A percentile compares a stretch with the other conserved stretches of the same genome.
phyloP scores from a whole-genome alignment of 2,797 vertebrate genomes.

The Esox masquinongy region DNA sequence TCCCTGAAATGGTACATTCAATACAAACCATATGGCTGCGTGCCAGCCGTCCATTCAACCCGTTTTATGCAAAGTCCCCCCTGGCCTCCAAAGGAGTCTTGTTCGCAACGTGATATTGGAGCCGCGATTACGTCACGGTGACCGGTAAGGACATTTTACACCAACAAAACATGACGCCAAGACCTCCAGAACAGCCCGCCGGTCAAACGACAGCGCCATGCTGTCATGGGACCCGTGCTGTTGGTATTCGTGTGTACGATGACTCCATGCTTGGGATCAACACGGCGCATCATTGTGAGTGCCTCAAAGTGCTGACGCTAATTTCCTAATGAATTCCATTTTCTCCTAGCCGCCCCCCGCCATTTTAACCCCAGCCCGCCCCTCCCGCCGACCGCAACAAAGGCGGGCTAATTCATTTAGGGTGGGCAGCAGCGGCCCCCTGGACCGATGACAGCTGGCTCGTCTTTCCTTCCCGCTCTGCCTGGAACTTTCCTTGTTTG shows the following conservation, averaged over 20 bases:
- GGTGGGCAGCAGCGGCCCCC: conserved; percentile 69
- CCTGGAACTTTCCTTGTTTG: conserved; percentile 74
- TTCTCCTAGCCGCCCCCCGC: conserved; percentile 71
- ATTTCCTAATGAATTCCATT: conserved; percentile 90
- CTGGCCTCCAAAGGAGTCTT: too few relatives aligned
- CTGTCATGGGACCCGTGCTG: too few relatives aligned
- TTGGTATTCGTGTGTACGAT: background rate
- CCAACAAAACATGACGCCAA: background rate
- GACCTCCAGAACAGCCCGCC: background rate
- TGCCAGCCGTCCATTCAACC: too few relatives aligned
- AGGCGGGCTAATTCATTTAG: conserved; percentile 84
- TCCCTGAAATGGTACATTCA: too few relatives aligned
- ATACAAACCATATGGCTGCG: too few relatives aligned
- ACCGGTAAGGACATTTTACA: too few relatives aligned
- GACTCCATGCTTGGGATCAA: too few relatives aligned
- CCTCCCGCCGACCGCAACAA: conserved; percentile 74
- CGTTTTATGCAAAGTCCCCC: too few relatives aligned
- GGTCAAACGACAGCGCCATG: background rate
- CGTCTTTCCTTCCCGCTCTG: conserved; percentile 63
- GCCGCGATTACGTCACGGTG: too few relatives aligned
- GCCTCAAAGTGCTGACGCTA: conserved; percentile 82
- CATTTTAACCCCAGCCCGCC: conserved; percentile 53
- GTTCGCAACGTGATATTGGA: too few relatives aligned
- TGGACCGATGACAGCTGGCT: conserved; percentile 79
- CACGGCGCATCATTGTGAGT: conserved; percentile 68